phyloP scores from a whole-genome alignment of 1,140 invertebrate genomes.

The Diabrotica undecimpunctata region DNA sequence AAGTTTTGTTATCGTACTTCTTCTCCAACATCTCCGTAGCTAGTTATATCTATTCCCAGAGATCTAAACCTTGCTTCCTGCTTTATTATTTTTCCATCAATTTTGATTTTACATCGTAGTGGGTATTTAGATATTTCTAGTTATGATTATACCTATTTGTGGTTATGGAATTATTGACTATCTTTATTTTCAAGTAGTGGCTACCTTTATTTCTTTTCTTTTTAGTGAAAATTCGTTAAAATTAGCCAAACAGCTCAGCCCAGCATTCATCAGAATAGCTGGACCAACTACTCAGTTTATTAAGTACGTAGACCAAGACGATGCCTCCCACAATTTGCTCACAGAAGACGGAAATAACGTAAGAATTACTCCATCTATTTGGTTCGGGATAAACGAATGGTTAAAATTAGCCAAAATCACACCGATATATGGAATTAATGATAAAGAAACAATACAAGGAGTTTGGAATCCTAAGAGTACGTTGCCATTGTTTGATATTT shows the following conservation, averaged over 20 bases:
- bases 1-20: no score
- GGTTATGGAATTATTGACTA: no score
- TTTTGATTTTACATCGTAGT: no score
- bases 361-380: conserved; percentile 42
- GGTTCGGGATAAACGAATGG: conserved; percentile 51
- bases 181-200: no score
- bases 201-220: conserved; percentile 9
- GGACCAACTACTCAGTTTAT: conserved; percentile 55
- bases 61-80: no score
- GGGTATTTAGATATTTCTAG: no score
- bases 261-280: conserved; percentile 58
- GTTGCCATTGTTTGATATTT: conserved; percentile 54
- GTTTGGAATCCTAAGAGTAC: conserved; percentile 54
- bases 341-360: conserved; percentile 26
- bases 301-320: conserved; percentile 47
- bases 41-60: no score
- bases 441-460: conserved; percentile 39
- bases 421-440: conserved; percentile 51
- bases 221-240: conserved; percentile 51
- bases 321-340: conserved; percentile 25
- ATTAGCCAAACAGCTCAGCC: conserved; percentile 57
- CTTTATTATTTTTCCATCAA: no score
- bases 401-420: conserved; percentile 49
- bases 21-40: no score
- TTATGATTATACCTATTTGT: no score